Base-by-base conservation (phyloP, 2,888 invertebrate genomes). In the Athalia rosae region DNA sequence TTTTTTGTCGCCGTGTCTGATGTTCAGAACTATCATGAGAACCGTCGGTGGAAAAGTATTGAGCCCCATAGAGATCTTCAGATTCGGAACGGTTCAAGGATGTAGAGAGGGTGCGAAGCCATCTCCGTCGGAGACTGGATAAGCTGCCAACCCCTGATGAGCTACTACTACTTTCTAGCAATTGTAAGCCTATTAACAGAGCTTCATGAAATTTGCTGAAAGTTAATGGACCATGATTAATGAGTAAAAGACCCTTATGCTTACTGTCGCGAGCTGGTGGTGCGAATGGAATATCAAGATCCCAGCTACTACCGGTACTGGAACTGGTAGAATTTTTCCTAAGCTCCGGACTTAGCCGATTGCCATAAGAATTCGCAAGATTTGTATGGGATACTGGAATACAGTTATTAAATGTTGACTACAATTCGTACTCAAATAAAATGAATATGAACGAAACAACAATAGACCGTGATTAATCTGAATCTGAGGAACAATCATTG, bases 111-210 rank as follows among this genome's bases (percentile, higher is more conserved):
- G 90, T 91, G 67, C 93, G 87, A 77, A 92, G 84, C 91, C 92
- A 92, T 74, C 93, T 89, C 76, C 92, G 90, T 79, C 92, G 92
- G 50, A 93, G 86, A 82, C 92, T 92, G 81, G 92, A 92, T 76
- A 92, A 90, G 80, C 92, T 92, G 77, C 90, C 90, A 58, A 84
- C 84, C 13, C 85, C 85, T 11, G 89, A 87, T 4, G 85, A 85
- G 76, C 84, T 85, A 62, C 83, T 28, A 28, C 28, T 87, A 77
- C 86, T 87, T 67, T 88, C 88, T 78, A 88, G 77, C 13, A 89
- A 89, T 13, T 89, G 88, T 5, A 86, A 87, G 83, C 89, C 89
- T 89, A 69, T 13, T 3, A 43, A 11, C 9, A 47, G 45, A 47
- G 15, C 13, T n/a, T n/a, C 5, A 58, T 5, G 62, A 28, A 15